A percentile compares a stretch with the other conserved stretches of the same genome.
phyloP scores from a whole-genome alignment of 2,888 invertebrate species.

The Cynaeus angustus region DNA sequence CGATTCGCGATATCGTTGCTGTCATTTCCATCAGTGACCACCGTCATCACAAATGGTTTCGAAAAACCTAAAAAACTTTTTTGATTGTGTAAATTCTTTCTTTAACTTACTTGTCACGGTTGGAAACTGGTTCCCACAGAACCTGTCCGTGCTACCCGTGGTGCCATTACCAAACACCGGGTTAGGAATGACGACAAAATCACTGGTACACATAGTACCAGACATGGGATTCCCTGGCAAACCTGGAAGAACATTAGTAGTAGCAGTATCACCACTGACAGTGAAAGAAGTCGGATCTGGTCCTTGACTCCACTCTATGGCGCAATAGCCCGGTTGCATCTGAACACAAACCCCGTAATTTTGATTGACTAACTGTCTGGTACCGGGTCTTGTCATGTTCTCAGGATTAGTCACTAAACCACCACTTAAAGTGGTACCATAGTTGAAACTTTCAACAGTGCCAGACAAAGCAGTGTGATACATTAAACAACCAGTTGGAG shows the following conservation, averaged over 20 bases:
- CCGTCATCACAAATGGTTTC: constrained; percentile 84
- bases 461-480: constrained; percentile 79
- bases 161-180: constrained; percentile 71
- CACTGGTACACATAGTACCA: constrained; percentile 78
- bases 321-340: constrained; percentile 83
- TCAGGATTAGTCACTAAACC: constrained; percentile 47
- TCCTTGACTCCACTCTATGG: constrained; percentile 78
- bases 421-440: constrained; percentile 74
- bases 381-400: constrained; percentile 71
- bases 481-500: constrained; percentile 86
- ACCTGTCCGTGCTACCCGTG: constrained; percentile 77
- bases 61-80: constrained; percentile 73
- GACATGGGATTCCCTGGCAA: constrained; percentile 76
- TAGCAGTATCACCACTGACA: constrained; percentile 81
- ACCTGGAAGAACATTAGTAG: constrained; percentile 72
- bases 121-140: constrained; percentile 83
- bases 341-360: constrained; percentile 87
- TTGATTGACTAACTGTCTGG: constrained; percentile 81
- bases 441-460: constrained; percentile 85
- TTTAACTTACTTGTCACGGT: constrained; percentile 76
- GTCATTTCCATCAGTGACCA: constrained; percentile 80
- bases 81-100: constrained; percentile 1
- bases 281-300: constrained; percentile 79
- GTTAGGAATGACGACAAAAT: constrained; percentile 85
- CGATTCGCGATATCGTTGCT: constrained; percentile 80